A percentile compares a stretch with the other conserved stretches of the same genome.
These are phyloP conservation scores for Globia sparganii DNA, from an alignment of 2,888 invertebrate genomes.

Conservation along the genomic window DNA sequence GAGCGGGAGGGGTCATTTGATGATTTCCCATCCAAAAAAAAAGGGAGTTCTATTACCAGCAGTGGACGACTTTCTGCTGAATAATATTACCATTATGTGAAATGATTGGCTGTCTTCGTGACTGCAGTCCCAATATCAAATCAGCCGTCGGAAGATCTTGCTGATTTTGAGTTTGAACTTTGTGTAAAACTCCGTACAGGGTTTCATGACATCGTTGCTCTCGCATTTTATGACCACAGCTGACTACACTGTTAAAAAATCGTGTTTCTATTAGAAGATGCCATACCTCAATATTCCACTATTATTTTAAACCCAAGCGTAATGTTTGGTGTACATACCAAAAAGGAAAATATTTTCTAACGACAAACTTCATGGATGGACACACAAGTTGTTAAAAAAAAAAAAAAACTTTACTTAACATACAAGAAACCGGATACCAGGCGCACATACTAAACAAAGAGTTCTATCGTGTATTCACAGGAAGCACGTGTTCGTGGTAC, in stretches of 20 bases:
- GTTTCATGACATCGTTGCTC: too few relatives aligned
- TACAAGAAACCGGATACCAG: constrained; percentile 43
- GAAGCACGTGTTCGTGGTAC: constrained; percentile 97
- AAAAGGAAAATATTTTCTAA: neutral
- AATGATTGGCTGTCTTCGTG: neutral
- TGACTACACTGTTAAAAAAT: neutral
- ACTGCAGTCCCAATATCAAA: neutral
- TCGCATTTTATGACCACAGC: too few relatives aligned
- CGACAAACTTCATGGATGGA: neutral
- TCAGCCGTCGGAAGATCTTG: neutral
- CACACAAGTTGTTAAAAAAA: too few relatives aligned
- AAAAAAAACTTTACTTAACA: too few relatives aligned
- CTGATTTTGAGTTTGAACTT: neutral
- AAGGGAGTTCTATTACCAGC: too few relatives aligned
- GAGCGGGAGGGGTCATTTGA: too few relatives aligned
- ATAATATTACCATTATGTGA: neutral
- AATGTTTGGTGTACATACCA: neutral
- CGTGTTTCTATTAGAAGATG: neutral
- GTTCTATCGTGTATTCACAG: constrained; percentile 85
- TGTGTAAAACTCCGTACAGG: neutral
- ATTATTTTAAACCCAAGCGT: neutral
- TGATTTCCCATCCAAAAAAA: too few relatives aligned
- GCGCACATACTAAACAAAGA: constrained; percentile 52
- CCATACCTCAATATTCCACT: neutral
- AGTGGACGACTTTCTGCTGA: too few relatives aligned